Evolutionary conservation across 1,140 invertebrate genomes (phyloP).

Genomic region (Camponotus floridanus): DNA sequence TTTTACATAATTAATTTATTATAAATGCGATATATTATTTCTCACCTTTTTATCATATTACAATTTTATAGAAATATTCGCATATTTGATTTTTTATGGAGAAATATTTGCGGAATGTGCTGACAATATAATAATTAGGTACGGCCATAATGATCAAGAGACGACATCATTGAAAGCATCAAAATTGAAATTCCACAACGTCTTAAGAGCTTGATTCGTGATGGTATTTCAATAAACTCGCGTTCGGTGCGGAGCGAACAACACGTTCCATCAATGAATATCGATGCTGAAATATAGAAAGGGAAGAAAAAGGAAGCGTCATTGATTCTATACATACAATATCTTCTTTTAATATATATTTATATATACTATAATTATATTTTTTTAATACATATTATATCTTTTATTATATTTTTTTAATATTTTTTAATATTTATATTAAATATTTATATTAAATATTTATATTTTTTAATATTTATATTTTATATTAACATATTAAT

Average conservation of each 20-base stretch:
- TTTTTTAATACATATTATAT: neutral
- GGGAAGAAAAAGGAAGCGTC: too few species aligned
- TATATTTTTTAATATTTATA: too few species aligned
- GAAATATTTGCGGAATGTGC: conserved; percentile 59
- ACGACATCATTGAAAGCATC: conserved; percentile 60
- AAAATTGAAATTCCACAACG: conserved; percentile 77
- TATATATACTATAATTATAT: neutral
- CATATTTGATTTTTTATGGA: conserved; percentile 28
- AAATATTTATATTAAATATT: too few species aligned
- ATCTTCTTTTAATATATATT: neutral
- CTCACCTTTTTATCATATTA: neutral
- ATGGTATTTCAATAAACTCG: conserved; percentile 78
- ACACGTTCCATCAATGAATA: conserved; percentile 31
- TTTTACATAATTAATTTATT: neutral
- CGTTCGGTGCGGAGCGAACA: conserved; percentile 47
- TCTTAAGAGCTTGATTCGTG: conserved; percentile 72
- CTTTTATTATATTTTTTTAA: too few species aligned
- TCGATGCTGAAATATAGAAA: neutral
- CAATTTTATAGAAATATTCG: conserved; percentile 6
- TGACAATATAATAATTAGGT: conserved; percentile 71
- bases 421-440: too few species aligned
- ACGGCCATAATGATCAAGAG: conserved; percentile 64
- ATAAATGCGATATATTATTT: neutral
- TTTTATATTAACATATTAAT: too few species aligned
- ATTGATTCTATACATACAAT: too few species aligned